A percentile compares a stretch with the other conserved stretches of the same genome.
phyloP scores from a whole-genome alignment of 1,140 invertebrate genomes.

The Calliopsis andreniformis region DNA sequence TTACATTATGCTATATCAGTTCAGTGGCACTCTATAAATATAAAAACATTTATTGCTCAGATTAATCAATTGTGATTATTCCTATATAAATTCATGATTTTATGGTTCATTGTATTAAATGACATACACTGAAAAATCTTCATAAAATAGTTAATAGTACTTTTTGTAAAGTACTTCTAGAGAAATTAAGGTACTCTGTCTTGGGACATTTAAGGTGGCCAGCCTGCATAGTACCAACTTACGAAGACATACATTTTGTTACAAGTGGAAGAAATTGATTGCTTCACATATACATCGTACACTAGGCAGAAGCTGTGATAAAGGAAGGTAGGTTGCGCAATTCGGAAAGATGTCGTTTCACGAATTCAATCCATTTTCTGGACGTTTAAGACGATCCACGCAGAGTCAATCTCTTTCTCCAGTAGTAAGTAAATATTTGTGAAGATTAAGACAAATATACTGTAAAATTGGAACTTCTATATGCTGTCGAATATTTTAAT shows the following conservation, averaged over 20 bases:
- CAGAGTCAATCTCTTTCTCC: slow-evolving; percentile 56
- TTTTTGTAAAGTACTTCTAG: not conserved
- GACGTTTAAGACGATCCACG: slow-evolving; percentile 49
- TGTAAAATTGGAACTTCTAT: not conserved
- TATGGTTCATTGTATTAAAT: not conserved
- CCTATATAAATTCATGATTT: not conserved
- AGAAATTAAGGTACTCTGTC: not conserved
- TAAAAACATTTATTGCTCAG: not conserved
- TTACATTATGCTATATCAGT: not conserved
- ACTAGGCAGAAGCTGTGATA: not conserved
- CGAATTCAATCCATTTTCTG: slow-evolving; percentile 57
- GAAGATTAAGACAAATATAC: not conserved
- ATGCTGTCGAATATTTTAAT: not conserved
- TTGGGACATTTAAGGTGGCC: not conserved
- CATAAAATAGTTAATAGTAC: not conserved
- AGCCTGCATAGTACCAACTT: not conserved
- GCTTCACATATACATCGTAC: not conserved
- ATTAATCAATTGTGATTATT: not conserved
- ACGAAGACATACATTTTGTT: no score
- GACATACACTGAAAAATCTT: not conserved
- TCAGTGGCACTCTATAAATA: not conserved
- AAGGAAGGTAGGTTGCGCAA: slow-evolving; percentile 31
- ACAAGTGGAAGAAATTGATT: not conserved
- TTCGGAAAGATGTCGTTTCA: slow-evolving; percentile 54
- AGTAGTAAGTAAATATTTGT: slow-evolving; percentile 55